Base-by-base conservation (phyloP, 2,797 vertebrate genomes). In the Lithobates sylvaticus region DNA sequence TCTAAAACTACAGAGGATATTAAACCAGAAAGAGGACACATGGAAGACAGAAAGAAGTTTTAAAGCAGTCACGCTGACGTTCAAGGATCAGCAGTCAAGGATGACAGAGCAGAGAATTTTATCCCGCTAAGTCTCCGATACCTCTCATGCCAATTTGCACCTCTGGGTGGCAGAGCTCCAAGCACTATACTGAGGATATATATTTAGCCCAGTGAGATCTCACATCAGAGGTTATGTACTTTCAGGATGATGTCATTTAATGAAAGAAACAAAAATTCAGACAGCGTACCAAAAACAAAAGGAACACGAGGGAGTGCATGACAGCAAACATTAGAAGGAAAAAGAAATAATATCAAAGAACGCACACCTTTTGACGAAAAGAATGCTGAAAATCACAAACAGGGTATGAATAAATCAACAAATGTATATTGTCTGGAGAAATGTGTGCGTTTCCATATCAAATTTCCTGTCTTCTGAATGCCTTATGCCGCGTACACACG, bases 101-200 rank as follows among this genome's bases (percentile, higher is more conserved):
- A 32, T 47, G 39, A 76, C 9, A 34, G 42, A 83, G 58, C 65
- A 47, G 34, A 83, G 44, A 80, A 80, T 27, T 80, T 70, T 70
- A 42, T 27, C 18, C 68, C 10, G 81, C 34, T 71, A 50, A n/a
- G 44, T 50, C 42, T 74, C n/a, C 26, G 32, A 58, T 86, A 42
- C 36, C 58, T 70, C 21, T 83, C 69, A 67, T 78, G 42, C 58
- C 85, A 83, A 83, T 87, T 87, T 83, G 58, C 81, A 83, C 85
- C 85, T 78, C 54, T 83, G 34, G 65, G 26, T 77, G 39, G 68
- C 23, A 83, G 36, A 47, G 79, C 65, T 47, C 8, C 16, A 47
- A 76, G 65, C 69, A 65, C 58, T 34, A 39, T 10, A 50, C 21
- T n/a, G 23, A 42, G 69, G 72, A 72, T 77, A 77, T 71, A 84